Base-by-base conservation (phyloP, 2,113 vertebrate genomes). In the Acrocephalus arundinaceus region DNA sequence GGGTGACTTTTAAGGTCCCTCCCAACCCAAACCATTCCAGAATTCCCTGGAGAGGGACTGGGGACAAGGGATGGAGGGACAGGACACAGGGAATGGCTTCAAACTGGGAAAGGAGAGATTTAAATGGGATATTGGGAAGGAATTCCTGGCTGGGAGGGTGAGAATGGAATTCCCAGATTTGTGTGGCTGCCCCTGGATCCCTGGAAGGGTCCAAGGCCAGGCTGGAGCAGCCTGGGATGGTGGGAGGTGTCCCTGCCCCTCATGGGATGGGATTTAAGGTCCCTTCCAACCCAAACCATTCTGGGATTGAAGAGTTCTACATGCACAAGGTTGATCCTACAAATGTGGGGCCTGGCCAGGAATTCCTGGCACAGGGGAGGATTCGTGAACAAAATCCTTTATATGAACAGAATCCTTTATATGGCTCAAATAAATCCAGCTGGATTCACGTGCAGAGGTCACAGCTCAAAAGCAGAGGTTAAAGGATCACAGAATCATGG, bases 311-410 rank as follows among this genome's bases (percentile, higher is more conserved):
- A 7, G 31, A 35, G 15, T 31, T 19, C 21, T 3, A 5, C 35
- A 49, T 1, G 25, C 30, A 1, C 65, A 1, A 41, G 10, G 30
- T 1, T 19, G 41, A 24, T n/a, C 33, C 48, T 2, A 1, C 11
- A 9, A 22, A 9, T 0, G 19, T 22, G 63, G 23, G 31, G 24
- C 31, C n/a, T 3, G 70, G 19, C 55, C 41, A n/a, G 9, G 11
- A 22, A 4, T 35, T 35, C 35, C 35, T 35, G 35, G 7, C 11
- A 1, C 7, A 3, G 31, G 17, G 20, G 6, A 1, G 8, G 17
- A 6, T 43, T 39, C 37, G 37, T 39, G 37, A 39, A 39, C 37
- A 39, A 8, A 39, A 39, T 39, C 37, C 37, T 39, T 39, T 39
- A 39, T 39, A 39, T 39, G 37, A 39, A 35, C 35, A 39, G 37